phyloP scores from a whole-genome alignment of 2,797 vertebrate genomes.

The Hapalemur alaotrensis region DNA sequence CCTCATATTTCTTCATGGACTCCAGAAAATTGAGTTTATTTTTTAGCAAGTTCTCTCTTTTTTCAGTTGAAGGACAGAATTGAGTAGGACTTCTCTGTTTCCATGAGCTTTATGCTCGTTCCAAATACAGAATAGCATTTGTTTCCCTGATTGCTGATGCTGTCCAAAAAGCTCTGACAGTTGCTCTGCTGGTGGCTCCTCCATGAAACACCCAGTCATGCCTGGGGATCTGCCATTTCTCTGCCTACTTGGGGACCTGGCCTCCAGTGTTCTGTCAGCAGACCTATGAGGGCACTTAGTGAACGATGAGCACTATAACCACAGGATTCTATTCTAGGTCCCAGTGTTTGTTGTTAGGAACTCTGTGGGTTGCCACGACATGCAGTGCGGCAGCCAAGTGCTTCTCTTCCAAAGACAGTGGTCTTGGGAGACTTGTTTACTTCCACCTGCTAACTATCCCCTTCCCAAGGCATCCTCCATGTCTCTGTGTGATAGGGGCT shows the following conservation, averaged over 20 bases:
- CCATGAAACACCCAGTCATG: not conserved
- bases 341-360: conserved; percentile 44
- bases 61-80: conserved; percentile 63
- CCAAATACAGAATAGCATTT: not conserved
- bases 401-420: not conserved
- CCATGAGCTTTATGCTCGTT: not conserved
- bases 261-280: not conserved
- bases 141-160: not conserved
- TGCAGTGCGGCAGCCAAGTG: rapidly evolving
- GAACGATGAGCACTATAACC: not conserved
- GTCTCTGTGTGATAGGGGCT: not conserved
- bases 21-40: conserved; percentile 68
- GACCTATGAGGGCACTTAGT: not conserved
- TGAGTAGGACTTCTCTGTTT: conserved; percentile 16
- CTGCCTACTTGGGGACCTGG: not conserved
- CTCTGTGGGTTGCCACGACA: conserved; percentile 57
- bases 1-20: conserved; percentile 66
- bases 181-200: not conserved
- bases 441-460: not conserved
- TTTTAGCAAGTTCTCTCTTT: conserved; percentile 69
- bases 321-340: not conserved
- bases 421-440: not conserved
- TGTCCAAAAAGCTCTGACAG: not conserved
- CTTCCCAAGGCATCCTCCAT: too few relatives aligned
- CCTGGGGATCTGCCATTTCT: not conserved